phyloP scores from a whole-genome alignment of 2,113 vertebrate species.

The Cinclus mexicanus region DNA sequence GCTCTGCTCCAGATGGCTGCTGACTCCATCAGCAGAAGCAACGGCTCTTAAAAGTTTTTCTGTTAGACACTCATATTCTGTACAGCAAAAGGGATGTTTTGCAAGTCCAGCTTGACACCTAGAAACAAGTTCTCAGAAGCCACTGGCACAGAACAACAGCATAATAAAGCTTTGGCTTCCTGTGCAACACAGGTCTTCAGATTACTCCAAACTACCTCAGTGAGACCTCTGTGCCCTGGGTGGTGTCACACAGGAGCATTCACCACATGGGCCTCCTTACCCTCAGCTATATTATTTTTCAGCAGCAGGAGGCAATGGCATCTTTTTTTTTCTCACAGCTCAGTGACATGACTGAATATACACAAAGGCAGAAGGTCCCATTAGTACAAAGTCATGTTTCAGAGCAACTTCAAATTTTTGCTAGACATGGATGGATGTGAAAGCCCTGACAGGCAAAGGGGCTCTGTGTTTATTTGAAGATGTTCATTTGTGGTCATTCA shows the following conservation, averaged over 20 bases:
- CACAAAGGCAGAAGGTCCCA: not conserved
- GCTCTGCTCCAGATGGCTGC: not conserved
- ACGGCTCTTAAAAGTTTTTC: not conserved
- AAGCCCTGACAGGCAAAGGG: not conserved
- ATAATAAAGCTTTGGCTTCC: not conserved
- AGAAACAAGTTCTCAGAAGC: not conserved
- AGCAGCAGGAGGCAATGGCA: not conserved
- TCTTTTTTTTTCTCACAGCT: not conserved
- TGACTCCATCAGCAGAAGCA: not conserved
- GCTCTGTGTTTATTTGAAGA: not conserved
- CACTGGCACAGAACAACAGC: not conserved
- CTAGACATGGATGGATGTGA: not conserved
- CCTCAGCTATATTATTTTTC: not conserved
- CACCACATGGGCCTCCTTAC: not conserved
- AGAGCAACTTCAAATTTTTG: not conserved
- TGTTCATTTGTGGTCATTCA: not conserved
- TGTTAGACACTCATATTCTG: not conserved
- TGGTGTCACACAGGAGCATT: not conserved
- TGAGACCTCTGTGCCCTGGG: not conserved
- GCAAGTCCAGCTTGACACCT: not conserved
- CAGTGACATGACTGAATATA: not conserved
- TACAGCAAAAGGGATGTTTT: not conserved
- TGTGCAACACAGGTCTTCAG: not conserved
- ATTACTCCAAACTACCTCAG: not conserved
- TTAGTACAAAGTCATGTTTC: not conserved